These are phyloP conservation scores for Progne subis DNA, from an alignment of 2,113 vertebrate genomes.

Conservation along the genomic window DNA sequence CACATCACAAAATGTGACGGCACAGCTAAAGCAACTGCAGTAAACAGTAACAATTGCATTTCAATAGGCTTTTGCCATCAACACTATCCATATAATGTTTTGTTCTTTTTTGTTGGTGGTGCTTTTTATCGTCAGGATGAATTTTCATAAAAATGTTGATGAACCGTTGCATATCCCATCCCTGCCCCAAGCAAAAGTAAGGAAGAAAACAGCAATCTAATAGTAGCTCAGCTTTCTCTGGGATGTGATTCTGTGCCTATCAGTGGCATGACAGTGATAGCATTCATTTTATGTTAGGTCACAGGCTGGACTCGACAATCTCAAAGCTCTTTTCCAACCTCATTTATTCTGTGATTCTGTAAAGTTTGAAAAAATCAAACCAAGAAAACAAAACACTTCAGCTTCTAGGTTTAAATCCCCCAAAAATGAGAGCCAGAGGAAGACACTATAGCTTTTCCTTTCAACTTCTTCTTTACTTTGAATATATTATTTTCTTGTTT, in stretches of 20 bases:
- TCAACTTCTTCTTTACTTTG: not conserved
- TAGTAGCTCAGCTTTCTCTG: not conserved
- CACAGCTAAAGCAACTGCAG: not conserved
- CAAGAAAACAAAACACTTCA: not conserved
- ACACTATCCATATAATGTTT: not conserved
- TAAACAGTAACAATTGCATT: not conserved
- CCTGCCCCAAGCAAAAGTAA: not conserved
- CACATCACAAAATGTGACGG: not conserved
- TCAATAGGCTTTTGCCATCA: not conserved
- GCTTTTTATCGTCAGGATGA: not conserved
- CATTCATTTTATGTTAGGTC: not conserved
- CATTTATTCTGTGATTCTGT: not conserved
- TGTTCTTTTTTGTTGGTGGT: not conserved
- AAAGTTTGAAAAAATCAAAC: not conserved
- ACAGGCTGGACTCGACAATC: fast-evolving
- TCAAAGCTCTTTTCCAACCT: not conserved
- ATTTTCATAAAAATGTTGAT: not conserved
- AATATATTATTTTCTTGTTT: not conserved
- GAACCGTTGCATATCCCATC: not conserved
- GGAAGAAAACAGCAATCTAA: not conserved
- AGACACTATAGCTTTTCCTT: not conserved
- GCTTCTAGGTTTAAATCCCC: not conserved
- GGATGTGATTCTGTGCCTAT: not conserved
- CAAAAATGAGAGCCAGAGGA: not conserved
- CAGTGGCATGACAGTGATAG: not conserved